Evolutionary conservation across 2,113 vertebrate genomes (phyloP), one percentile per base, ranked within the genome.

Genomic region (Pseudorhombus dupliciocellatus): DNA sequence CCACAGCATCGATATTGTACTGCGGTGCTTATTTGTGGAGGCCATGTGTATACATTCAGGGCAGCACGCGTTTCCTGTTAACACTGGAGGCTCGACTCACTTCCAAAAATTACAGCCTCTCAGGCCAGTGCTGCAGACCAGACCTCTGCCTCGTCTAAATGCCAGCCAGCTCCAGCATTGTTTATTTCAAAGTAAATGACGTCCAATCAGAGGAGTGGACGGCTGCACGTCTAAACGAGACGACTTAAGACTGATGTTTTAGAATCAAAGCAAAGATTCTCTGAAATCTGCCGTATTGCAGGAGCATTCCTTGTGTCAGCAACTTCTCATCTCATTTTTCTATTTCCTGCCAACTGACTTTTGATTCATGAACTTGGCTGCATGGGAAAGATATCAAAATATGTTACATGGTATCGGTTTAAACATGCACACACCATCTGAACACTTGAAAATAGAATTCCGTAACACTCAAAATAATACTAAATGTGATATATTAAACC

Each of bases 11-110:
- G 83, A 90, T 87, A 78, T 85, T 85, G 86, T 83, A 84, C 81
- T 83, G 81, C 81, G 53, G 53, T 82, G 88, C 84, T 90, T 90
- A 89, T 92, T 92, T 90, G 82, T 91, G 75, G 80, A 91, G 81
- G 73, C 80, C 40, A 10, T 62, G 79, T 91, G 84, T 91, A 88
- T 87, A 89, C 84, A 84, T 90, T 87, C 83, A 76, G 80, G 63
- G 76, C 76, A 83, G 83, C 74, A 78, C 87, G 88, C 75, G n/a
- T 88, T 92, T 92, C 90, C 91, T 92, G 89, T 91, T 91, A 90
- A 90, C 81, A 68, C 87, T 88, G 79, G 84, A 88, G 80, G 61
- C 74, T 75, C 56, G 75, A 60, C 58, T 85, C 59, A 60, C 76
- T 70, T 88, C 80, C 82, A 87, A 89, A 89, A 87, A 92, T 85